Percentiles rank a stretch among this genome's conserved stretches.
Evolutionary conservation across 2,797 vertebrate species (phyloP).

Genomic region (Saguinus oedipus): DNA sequence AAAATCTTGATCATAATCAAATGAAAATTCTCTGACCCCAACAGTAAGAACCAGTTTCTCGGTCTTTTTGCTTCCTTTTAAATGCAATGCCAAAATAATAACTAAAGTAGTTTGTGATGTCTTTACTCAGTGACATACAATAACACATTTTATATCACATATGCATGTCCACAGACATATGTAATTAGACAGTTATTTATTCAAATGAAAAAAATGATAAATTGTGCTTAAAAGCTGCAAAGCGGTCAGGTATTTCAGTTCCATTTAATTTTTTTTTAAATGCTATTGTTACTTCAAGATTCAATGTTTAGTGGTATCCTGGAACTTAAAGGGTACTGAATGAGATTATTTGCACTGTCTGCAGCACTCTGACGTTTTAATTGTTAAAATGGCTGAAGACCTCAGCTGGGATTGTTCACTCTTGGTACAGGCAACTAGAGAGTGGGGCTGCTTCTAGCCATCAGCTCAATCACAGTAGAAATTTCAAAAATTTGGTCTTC

Average conservation of each 20-base stretch:
- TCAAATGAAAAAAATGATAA: not conserved
- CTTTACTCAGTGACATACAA: not conserved
- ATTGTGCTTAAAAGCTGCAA: not conserved
- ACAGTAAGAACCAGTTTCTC: not conserved
- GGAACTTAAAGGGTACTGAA: not conserved
- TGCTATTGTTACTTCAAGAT: not conserved
- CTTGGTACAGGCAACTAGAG: not conserved
- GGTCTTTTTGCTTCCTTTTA: not conserved
- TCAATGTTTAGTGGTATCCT: not conserved
- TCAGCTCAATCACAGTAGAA: not conserved
- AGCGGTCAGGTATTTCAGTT: not conserved
- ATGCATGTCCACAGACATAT: fast-evolving
- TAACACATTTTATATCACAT: not conserved
- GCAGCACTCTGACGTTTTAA: not conserved
- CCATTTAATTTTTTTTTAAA: not conserved
- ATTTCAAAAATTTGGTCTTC: not conserved
- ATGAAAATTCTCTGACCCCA: not conserved
- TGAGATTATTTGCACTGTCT: not conserved
- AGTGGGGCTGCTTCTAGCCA: not conserved
- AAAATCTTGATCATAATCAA: not conserved
- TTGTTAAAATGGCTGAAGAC: not conserved
- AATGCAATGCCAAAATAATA: not conserved
- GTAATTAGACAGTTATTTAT: not conserved
- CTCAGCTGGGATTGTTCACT: not conserved
- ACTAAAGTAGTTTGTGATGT: not conserved